Conservation (phyloP, 2,888 invertebrate genomes). For the Lissocephala sabroskyi region DNA sequence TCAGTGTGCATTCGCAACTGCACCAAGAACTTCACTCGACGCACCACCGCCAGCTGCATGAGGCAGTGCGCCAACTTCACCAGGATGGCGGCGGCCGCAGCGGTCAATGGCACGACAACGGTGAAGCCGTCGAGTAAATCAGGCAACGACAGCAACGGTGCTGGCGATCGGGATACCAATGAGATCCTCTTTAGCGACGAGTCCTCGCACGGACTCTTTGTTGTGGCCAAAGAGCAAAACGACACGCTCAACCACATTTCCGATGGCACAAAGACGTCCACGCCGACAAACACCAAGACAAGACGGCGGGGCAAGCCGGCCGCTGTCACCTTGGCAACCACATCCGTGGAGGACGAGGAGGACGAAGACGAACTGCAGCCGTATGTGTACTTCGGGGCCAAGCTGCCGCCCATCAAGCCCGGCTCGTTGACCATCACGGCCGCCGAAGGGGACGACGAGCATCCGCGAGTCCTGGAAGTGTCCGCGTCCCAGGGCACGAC, state of each 20-base stretch:
- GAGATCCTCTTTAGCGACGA: conserved; percentile 72
- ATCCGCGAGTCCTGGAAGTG: conserved; percentile 76
- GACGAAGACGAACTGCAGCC: conserved; percentile 74
- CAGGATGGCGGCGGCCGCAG: conserved; percentile 40
- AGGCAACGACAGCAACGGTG: not conserved
- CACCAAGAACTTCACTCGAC: conserved; percentile 71
- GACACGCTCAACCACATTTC: conserved; percentile 69
- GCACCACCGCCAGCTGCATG: conserved; percentile 72
- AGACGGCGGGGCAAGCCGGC: conserved; percentile 47
- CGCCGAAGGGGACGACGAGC: conserved; percentile 71
- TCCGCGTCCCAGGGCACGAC: conserved; percentile 73
- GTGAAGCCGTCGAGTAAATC: conserved; percentile 29
- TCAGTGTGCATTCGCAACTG: conserved; percentile 71
- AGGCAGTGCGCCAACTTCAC: conserved; percentile 69
- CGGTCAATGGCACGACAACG: conserved; percentile 8
- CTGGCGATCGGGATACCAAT: conserved; percentile 68
- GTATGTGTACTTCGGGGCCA: conserved; percentile 81
- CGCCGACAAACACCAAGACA: conserved; percentile 29
- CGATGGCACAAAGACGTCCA: conserved; percentile 41
- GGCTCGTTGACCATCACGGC: conserved; percentile 71
- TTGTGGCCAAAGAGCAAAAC: conserved; percentile 71
- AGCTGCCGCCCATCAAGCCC: conserved; percentile 73
- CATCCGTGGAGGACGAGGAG: conserved; percentile 36
- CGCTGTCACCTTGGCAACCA: conserved; percentile 27
- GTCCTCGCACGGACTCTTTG: conserved; percentile 70